Evolutionary conservation across 2,888 invertebrate genomes (phyloP), one percentile per base, ranked within the genome.

Genomic region (Chrysolina americana): DNA sequence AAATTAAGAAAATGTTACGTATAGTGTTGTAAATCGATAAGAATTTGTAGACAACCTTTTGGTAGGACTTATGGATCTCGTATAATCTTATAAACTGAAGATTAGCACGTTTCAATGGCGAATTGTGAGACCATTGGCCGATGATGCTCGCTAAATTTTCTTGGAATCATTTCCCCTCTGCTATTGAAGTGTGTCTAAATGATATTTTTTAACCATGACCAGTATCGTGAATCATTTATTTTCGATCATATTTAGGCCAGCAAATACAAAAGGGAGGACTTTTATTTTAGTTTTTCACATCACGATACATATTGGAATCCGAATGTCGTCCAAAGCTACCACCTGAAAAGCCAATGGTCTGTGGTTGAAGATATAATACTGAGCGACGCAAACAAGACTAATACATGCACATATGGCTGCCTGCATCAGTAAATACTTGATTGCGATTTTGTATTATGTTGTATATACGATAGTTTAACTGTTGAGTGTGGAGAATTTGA

Each of bases 371-470:
- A 53, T 53, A 2, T 3, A 53, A 53, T 50, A 50, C 10, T 11
- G 53, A 53, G 13, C 11, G 53, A 53, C 21, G 13, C 21, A 21
- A 53, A 53, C 13, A 53, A 53, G 53, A 53, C 53, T 53, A 53
- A 53, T 19, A 15, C 21, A 13, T 53, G 21, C 19, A 53, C 19
- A 3, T n/a, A n/a, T 11, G 4, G 19, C 21, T 13, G 13, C 11
- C 21, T 23, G 53, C 53, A 53, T 53, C 21, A 3, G 4, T 2
- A 59, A 11, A 59, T 19, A 50, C 19, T 50, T 17, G 6, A 17
- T 50, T 19, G 15, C 1, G 36, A 59, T 15, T 59, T 59, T 59
- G 59, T 59, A 59, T 59, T 28, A 59, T 59, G 59, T 59, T 59
- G 59, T 59, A 59, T 4, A 59, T 59, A 59, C 36, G 8, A 50